These are phyloP conservation scores for Chesias legatella DNA, from an alignment of 2,888 invertebrate genomes.

Conservation along the genomic window DNA sequence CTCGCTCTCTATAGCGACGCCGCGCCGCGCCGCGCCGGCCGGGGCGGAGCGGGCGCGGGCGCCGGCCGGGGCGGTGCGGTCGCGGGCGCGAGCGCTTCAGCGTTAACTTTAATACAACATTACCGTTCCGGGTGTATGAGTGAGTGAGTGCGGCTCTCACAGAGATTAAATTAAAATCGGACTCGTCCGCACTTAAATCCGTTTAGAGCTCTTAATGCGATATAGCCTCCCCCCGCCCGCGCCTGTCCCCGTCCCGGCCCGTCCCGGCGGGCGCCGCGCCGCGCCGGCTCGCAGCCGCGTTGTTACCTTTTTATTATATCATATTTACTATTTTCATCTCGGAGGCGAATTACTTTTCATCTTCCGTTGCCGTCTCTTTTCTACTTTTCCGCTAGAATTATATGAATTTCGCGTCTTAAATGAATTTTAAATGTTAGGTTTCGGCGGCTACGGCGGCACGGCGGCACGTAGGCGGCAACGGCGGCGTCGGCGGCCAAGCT, in stretches of 20 bases:
- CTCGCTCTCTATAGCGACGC: no score
- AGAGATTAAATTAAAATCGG: constrained; percentile 41
- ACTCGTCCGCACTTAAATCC: constrained; percentile 38
- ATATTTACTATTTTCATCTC: constrained; percentile 44
- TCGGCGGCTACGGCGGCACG: no score
- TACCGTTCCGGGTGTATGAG: constrained; percentile 13
- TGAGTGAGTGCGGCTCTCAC: no score
- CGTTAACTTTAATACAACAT: no score
- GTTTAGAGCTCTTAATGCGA: constrained; percentile 40
- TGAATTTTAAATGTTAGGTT: no score
- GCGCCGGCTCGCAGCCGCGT: no score
- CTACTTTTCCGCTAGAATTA: constrained; percentile 27
- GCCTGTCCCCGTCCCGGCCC: constrained; percentile 4
- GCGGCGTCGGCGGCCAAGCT: no score
- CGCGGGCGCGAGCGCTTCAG: no score
- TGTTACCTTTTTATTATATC: constrained; percentile 27
- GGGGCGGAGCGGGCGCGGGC: no score
- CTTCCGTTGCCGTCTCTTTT: constrained; percentile 31
- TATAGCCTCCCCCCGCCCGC: constrained; percentile 11
- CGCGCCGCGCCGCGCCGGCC: no score
- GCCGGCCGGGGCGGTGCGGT: no score
- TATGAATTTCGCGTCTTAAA: constrained; percentile 18
- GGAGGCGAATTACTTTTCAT: constrained; percentile 40
- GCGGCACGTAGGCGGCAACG: no score
- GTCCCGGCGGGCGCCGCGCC: constrained; percentile 6